Percentiles rank a stretch among this genome's conserved stretches.
Evolutionary conservation across 2,113 vertebrate genomes (phyloP).

Genomic region (Corythaixoides concolor): DNA sequence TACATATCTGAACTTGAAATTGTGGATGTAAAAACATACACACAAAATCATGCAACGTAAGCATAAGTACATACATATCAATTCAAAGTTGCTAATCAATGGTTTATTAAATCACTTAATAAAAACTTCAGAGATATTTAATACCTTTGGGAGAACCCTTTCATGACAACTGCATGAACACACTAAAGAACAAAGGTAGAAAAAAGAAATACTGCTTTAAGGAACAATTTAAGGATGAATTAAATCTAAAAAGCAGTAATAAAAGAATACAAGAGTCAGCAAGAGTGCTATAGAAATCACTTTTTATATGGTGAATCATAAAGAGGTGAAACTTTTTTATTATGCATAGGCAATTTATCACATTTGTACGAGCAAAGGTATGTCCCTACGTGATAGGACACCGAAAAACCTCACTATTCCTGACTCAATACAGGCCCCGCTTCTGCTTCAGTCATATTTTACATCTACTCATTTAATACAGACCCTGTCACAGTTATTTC

Average conservation of each 20-base stretch:
- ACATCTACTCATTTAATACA: not conserved
- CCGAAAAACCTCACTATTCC: not conserved
- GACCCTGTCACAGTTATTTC: not conserved
- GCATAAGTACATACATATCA: not conserved
- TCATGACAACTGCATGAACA: not conserved
- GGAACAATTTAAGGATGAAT: not conserved
- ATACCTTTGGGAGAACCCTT: not conserved
- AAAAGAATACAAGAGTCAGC: not conserved
- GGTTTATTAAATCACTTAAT: not conserved
- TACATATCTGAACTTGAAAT: fast-evolving
- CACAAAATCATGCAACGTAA: not conserved
- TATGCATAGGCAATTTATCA: not conserved
- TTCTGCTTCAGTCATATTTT: not conserved
- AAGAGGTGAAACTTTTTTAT: not conserved
- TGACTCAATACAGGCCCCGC: not conserved
- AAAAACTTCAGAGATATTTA: not conserved
- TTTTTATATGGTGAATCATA: not conserved
- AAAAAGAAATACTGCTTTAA: not conserved
- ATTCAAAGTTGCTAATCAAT: not conserved
- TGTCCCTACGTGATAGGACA: not conserved
- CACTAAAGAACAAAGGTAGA: not conserved
- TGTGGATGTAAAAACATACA: not conserved
- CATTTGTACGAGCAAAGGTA: not conserved
- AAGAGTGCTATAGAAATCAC: not conserved
- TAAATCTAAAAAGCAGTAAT: not conserved